Conservation (phyloP, 2,888 invertebrate genomes). For the Phytoseiulus persimilis region DNA sequence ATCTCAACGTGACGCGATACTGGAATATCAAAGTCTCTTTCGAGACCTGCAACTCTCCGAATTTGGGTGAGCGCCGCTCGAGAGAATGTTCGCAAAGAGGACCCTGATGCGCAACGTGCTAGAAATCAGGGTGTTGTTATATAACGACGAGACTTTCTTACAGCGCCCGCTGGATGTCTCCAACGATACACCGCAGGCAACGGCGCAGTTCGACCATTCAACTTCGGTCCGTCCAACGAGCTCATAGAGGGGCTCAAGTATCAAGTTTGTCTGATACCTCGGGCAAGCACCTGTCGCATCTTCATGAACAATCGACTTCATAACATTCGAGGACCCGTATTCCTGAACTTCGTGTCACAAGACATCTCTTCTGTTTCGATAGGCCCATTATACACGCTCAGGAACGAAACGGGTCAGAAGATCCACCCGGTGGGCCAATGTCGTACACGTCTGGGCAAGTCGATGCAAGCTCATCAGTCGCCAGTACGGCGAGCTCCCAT, state of each 20-base stretch:
- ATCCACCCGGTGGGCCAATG: background rate
- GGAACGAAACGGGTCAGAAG: background rate
- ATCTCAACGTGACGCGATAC: background rate
- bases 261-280: conserved; percentile 5
- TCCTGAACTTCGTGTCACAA: background rate
- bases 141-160: too few relatives aligned
- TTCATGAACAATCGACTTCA: background rate
- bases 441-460: background rate
- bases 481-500: background rate
- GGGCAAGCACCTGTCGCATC: background rate
- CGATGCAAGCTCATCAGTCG: background rate
- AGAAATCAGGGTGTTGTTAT: too few relatives aligned
- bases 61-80: background rate
- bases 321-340: conserved; percentile 7
- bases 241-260: conserved; percentile 8
- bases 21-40: background rate
- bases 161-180: background rate
- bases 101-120: background rate
- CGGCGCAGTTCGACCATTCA: conserved; percentile 12
- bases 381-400: background rate
- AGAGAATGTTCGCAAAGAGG: background rate
- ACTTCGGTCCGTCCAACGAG: background rate
- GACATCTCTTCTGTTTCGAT: background rate
- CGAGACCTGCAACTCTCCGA: background rate
- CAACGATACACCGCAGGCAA: background rate